A percentile compares a stretch with the other conserved stretches of the same genome.
These are phyloP conservation scores for Petrocephalus sullivani DNA, from an alignment of 2,797 vertebrate genomes.

Conservation along the genomic window DNA sequence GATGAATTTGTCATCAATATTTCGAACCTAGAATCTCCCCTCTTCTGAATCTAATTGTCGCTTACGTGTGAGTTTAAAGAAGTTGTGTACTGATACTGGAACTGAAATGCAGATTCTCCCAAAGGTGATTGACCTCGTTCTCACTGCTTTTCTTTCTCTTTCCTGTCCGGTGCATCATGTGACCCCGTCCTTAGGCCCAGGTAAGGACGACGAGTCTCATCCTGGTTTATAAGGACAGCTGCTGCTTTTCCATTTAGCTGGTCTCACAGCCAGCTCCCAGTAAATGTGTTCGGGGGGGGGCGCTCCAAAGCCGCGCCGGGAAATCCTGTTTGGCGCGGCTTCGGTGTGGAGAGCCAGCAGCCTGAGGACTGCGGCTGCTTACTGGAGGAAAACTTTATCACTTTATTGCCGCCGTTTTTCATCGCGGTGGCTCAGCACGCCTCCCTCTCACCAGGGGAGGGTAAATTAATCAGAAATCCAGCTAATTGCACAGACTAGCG, in stretches of 20 bases:
- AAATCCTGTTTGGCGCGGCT: neutral
- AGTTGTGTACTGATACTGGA: neutral
- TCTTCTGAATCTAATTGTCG: neutral
- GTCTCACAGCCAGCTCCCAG: neutral
- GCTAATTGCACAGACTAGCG: neutral
- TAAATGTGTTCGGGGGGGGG: neutral
- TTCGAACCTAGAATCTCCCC: neutral
- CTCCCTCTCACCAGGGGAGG: neutral
- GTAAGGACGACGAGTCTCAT: slow-evolving; percentile 38
- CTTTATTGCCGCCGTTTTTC: neutral
- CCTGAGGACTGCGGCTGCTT: neutral
- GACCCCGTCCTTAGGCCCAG: slow-evolving; percentile 59
- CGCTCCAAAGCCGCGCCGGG: neutral
- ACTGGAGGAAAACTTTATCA: neutral
- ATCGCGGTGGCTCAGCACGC: neutral
- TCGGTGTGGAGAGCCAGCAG: neutral
- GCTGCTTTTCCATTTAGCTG: neutral
- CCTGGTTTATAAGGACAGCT: neutral
- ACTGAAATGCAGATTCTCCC: neutral
- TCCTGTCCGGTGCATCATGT: slow-evolving; percentile 20
- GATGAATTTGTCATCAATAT: neutral
- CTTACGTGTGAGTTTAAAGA: neutral
- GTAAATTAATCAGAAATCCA: neutral
- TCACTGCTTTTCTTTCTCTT: slow-evolving; percentile 21
- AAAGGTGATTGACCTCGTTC: neutral